Evolutionary conservation across 2,888 invertebrate genomes (phyloP).

Genomic region (Meloe dianella): DNA sequence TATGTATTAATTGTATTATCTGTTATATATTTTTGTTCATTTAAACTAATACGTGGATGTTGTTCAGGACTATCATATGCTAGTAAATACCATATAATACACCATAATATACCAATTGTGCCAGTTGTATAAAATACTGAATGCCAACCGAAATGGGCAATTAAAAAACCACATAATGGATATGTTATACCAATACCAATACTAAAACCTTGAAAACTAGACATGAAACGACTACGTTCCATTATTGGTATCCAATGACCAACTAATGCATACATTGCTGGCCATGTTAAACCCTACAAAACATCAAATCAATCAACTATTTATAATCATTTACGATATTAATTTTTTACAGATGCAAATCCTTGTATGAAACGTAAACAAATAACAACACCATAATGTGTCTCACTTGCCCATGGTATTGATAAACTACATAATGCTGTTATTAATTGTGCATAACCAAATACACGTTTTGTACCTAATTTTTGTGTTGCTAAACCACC

Average conservation of each 20-base stretch:
- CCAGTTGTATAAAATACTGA: constrained; percentile 75
- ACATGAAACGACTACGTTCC: constrained; percentile 76
- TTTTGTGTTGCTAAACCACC: constrained; percentile 74
- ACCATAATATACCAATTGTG: constrained; percentile 67
- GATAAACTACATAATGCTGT: constrained; percentile 73
- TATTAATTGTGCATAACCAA: constrained; percentile 71
- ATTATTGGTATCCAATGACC: constrained; percentile 76
- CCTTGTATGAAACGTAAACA: constrained; percentile 71
- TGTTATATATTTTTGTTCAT: constrained; percentile 71
- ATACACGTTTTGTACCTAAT: constrained; percentile 73
- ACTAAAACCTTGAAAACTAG: constrained; percentile 78
- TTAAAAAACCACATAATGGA: constrained; percentile 73
- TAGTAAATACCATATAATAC: constrained; percentile 70
- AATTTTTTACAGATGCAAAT: constrained; percentile 71
- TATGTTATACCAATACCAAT: constrained; percentile 76
- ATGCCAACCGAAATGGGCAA: constrained; percentile 71
- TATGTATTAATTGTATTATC: constrained; percentile 64
- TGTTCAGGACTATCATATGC: constrained; percentile 72
- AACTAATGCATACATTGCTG: constrained; percentile 77
- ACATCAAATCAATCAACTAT: too few relatives aligned
- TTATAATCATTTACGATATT: too few relatives aligned
- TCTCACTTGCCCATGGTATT: constrained; percentile 69
- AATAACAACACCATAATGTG: constrained; percentile 68
- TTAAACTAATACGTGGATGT: constrained; percentile 71
- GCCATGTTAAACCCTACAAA: constrained; percentile 72